Evolutionary conservation across 2,797 vertebrate species (phyloP).

Genomic region (Lepus oiostolus): DNA sequence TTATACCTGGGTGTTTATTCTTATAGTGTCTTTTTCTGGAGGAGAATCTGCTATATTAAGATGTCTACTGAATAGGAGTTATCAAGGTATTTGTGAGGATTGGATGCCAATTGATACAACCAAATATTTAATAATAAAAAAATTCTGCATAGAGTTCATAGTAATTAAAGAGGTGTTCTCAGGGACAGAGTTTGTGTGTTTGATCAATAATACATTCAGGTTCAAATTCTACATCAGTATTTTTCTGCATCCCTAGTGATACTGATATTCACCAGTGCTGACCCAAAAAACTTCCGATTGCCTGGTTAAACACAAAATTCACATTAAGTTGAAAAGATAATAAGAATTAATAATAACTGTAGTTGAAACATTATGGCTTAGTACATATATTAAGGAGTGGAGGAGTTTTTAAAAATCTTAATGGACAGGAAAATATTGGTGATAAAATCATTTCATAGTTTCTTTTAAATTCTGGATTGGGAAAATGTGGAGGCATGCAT

Average conservation of each 20-base stretch:
- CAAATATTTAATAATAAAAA: constrained; percentile 67
- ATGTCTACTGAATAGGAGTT: constrained; percentile 59
- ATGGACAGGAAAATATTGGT: background rate
- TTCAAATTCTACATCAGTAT: constrained; percentile 46
- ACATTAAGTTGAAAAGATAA: constrained; percentile 53
- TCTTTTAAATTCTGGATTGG: constrained; percentile 71
- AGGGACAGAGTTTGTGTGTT: constrained; percentile 27
- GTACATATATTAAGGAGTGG: background rate
- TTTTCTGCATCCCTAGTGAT: constrained; percentile 51
- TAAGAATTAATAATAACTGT: background rate
- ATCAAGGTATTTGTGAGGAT: constrained; percentile 65
- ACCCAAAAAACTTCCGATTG: constrained; percentile 72
- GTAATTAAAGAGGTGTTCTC: constrained; percentile 55
- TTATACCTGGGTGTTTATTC: constrained; percentile 10
- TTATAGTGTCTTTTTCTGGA: background rate
- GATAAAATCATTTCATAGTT: constrained; percentile 57
- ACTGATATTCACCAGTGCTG: constrained; percentile 60
- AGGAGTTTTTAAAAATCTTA: constrained; percentile 32
- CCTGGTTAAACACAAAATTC: constrained; percentile 51
- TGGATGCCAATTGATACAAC: background rate
- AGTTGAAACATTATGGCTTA: background rate
- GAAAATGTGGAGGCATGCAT: background rate
- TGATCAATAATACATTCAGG: background rate
- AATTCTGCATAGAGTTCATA: constrained; percentile 50
- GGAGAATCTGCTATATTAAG: constrained; percentile 22